Base-by-base conservation (phyloP, 2,797 vertebrate genomes). In the Urocyon cinereoargenteus region DNA sequence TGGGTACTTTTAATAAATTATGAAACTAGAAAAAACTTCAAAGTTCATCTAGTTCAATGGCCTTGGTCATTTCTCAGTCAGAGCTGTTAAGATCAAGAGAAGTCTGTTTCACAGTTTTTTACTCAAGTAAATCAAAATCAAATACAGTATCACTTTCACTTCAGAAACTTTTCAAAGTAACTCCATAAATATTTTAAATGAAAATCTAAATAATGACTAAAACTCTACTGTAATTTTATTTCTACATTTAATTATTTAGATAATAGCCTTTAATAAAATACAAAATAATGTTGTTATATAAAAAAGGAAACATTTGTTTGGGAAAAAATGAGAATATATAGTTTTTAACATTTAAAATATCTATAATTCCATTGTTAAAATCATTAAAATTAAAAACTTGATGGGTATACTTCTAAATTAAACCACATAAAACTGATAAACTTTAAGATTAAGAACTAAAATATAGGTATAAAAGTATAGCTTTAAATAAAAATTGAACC, bases 101-200 rank as follows among this genome's bases (percentile, higher is more conserved):
- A 26, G 14, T 24, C 14, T 64, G 21, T 72, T 90, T 86, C 75
- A 94, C 22, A 36, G 36, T 26, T 96, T 90, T 94, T 94, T 86
- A 83, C 51, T 91, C 62, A 90, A 68, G 15, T 86, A 70, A 75
- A 14, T 81, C 68, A 75, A 61, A 94, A 83, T 96, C 70, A 61
- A 93, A 94, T 16, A 24, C 3, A 91, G 16, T 51, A 70, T 75
- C 26, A 64, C 16, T 86, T 94, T 81, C 45, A 97, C 55, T 95
- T 97, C 85, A 75, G 75, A 95, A 94, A 89, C 4, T 66, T 91
- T 89, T 57, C 53, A 94, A 95, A 96, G 45, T 82, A 77, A 61
- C 9, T 61, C 18, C 34, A 89, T 59, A 89, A 89, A 78, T 89
- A 59, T 59, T 92, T 94, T 83, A 90, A 90, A 12, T 36, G 21